phyloP scores from a whole-genome alignment of 2,113 vertebrate species.

The pig (Sus scrofa) region DNA sequence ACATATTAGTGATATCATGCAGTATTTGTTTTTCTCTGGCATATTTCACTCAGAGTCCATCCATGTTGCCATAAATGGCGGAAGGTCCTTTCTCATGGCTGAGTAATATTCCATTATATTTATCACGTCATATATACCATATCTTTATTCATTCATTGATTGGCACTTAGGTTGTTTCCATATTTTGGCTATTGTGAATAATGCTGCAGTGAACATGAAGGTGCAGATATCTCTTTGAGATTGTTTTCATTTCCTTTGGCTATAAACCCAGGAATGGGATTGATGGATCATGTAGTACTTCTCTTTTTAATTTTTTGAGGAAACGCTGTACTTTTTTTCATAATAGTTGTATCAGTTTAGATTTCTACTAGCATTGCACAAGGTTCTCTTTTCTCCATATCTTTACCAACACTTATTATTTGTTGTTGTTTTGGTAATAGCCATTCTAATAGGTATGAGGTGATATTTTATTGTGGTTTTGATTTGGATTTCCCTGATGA shows the following conservation, averaged over 20 bases:
- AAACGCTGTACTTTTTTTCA: not conserved
- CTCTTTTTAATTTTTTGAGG: not conserved
- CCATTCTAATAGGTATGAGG: not conserved
- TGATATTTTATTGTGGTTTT: not conserved
- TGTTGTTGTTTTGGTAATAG: not conserved
- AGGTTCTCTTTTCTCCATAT: not conserved
- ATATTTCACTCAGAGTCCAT: not conserved
- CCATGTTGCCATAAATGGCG: not conserved
- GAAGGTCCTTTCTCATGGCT: not conserved
- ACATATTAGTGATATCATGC: not conserved
- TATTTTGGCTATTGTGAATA: not conserved
- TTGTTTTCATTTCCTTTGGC: not conserved
- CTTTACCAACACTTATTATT: not conserved
- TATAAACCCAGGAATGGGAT: not conserved
- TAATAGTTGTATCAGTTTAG: not conserved
- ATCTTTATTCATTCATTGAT: not conserved
- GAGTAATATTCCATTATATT: not conserved
- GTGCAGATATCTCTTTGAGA: not conserved
- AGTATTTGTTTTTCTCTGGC: not conserved
- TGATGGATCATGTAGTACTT: not conserved
- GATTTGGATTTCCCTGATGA: not conserved
- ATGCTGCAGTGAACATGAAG: not conserved
- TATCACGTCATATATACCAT: not conserved
- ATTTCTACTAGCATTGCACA: not conserved
- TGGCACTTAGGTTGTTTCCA: not conserved